Base-by-base conservation (phyloP, 1,140 invertebrate genomes). In the Ericerus pela region DNA sequence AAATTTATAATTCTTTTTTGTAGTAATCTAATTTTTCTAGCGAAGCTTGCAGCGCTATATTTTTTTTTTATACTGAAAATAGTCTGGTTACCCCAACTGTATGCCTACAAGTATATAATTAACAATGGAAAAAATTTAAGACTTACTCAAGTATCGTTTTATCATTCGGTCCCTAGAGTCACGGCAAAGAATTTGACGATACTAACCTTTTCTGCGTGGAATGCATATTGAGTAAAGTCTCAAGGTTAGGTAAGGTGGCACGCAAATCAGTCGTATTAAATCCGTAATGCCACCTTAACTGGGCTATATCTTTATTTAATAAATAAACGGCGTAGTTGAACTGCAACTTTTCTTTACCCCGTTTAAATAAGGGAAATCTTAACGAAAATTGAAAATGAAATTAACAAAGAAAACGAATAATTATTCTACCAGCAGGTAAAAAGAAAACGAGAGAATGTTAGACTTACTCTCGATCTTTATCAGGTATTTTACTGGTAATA, bases 271-370 rank as follows among this genome's bases (percentile, higher is more conserved):
- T 69, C 1, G 82, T 85, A 3, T 76, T 72, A 54, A 85, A 70
- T 4, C 79, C 80, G 62, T 79, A 81, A 58, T 80, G 79, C 74
- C 79, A 85, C 60, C 84, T 70, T 28, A 90, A 68, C 68, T 90
- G 87, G 43, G 84, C 82, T 59, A 91, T 85, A 68, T 90, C 88
- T 71, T 89, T 88, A 63, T 90, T 90, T n/a, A 92, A 68, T 18
- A 91, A 70, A 68, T 84, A 90, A 16, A 90, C 85, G 38, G 79
- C 88, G 70, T 90, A 89, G 62, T 80, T 79, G 70, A 82, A 90
- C 63, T 79, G 79, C 55, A 80, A 74, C 67, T 75, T 80, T 64
- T 80, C 80, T 68, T 82, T 84, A 24, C 82, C 80, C 67, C 82
- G 78, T 16, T 78, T 75, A 67, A 79, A 88, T 16, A 91, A 65